phyloP scores from a whole-genome alignment of 2,888 invertebrate genomes.

The Drosophila nr. perissopoda region DNA sequence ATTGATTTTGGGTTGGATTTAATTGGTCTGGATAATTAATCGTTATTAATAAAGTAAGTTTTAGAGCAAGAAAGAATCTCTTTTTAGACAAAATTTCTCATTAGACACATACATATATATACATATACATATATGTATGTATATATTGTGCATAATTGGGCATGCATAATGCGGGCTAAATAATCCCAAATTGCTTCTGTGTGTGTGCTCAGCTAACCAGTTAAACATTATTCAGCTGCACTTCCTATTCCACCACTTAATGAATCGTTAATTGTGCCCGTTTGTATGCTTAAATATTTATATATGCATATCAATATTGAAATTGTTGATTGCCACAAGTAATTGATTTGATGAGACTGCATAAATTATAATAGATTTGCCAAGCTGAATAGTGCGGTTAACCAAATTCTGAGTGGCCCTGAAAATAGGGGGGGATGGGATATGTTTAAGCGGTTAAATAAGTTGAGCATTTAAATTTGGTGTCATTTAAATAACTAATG shows the following conservation, averaged over 20 bases:
- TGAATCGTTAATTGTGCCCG: slow-evolving; percentile 19
- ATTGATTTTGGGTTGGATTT: background rate
- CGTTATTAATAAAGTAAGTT: background rate
- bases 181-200: slow-evolving; percentile 13
- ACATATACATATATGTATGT: background rate
- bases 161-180: slow-evolving; percentile 26
- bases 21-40: background rate
- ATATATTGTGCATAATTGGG: slow-evolving; percentile 10
- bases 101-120: background rate
- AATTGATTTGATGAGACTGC: slow-evolving; percentile 24
- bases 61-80: background rate
- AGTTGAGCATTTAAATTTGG: background rate
- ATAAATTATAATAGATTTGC: slow-evolving; percentile 16
- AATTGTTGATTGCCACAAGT: slow-evolving; percentile 24
- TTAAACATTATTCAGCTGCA: slow-evolving; percentile 16
- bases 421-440: background rate
- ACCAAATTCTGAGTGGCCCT: background rate
- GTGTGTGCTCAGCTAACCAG: slow-evolving; percentile 17
- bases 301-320: slow-evolving; percentile 27
- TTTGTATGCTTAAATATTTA: slow-evolving; percentile 14
- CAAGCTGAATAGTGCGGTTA: slow-evolving; percentile 5
- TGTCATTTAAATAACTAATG: background rate
- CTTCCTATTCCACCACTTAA: slow-evolving; percentile 4
- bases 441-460: background rate
- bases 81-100: background rate